Evolutionary conservation across 2,797 vertebrate species (phyloP), one percentile per base, ranked within the genome.

Genomic region (Galagoides demidoff): DNA sequence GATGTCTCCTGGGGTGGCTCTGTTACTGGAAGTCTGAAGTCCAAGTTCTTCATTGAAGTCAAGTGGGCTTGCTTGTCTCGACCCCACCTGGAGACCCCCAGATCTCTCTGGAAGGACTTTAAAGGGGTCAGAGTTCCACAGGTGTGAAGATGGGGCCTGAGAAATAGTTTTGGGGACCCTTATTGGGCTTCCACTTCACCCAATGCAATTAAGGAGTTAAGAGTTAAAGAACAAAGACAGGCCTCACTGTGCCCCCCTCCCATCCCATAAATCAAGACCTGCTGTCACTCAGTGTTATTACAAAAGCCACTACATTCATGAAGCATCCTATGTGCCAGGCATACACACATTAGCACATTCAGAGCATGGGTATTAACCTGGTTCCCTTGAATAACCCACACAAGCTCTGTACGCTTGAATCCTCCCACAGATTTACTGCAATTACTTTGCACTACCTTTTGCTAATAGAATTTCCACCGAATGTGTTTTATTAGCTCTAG

Each of bases 311-410:
- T 11, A 3, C 0, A 0, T 49, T 52, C 61, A 2, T 0, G 13
- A 57, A 16, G n/a, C 2, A 13, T n/a, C 49, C 68, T 11, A 4
- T 2, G 12, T 5, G 25, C 13, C n/a, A 27, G 63, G 19, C 10
- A 12, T 2, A n/a, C 14, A 9, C 0, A 20, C 1, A 0, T 27
- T 11, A 8, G 14, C 7, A 7, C 45, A 4, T 66, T 34, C 1
- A 4, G 49, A 20, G 68, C 16, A 29, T 0, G 20, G 6, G 1
- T n/a, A 7, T 31, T 59, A 16, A 27, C 19, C 68, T 0, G 27
- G 14, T 68, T 85, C 31, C 34, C 45, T 43, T 0, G 12, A 61
- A 5, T 0, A 9, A n/a, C 39, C 43, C n/a, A n/a, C 11, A 0
- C 2, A 34, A 37, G 27, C 31, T 77, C 71, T 29, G 2, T 14